These are phyloP conservation scores for Ivindomyrus marchei DNA, from an alignment of 2,113 vertebrate species.

Conservation along the genomic window DNA sequence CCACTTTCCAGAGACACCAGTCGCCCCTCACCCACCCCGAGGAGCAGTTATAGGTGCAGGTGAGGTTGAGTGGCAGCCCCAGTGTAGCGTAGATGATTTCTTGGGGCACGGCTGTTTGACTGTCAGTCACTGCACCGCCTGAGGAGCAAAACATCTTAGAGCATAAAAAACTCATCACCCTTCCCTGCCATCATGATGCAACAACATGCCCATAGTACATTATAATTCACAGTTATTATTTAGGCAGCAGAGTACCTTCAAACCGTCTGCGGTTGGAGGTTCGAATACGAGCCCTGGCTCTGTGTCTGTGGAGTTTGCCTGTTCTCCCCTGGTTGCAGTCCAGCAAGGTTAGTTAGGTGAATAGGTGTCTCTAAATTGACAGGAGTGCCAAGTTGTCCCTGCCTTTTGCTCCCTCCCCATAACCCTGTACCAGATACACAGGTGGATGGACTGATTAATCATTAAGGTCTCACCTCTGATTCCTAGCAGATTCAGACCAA, in stretches of 20 bases:
- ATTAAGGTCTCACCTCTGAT: neutral
- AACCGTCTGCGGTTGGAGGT: neutral
- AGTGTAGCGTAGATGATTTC: slow-evolving; percentile 35
- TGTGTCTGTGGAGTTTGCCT: neutral
- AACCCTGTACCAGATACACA: neutral
- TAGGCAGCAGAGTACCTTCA: neutral
- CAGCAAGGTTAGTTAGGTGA: neutral
- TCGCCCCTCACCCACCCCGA: slow-evolving; percentile 49
- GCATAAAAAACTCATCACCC: slow-evolving; percentile 6
- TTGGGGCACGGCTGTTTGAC: neutral
- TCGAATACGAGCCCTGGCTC: neutral
- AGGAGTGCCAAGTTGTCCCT: neutral
- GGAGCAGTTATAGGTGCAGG: slow-evolving; percentile 61
- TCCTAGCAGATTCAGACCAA: neutral
- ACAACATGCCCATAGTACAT: neutral
- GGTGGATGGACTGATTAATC: neutral
- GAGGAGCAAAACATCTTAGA: neutral
- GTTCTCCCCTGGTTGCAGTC: neutral
- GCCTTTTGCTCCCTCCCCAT: neutral
- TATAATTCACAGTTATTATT: neutral
- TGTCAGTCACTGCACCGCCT: slow-evolving; percentile 23
- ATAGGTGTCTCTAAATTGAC: neutral
- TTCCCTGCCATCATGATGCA: neutral
- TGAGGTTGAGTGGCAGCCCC: slow-evolving; percentile 40
- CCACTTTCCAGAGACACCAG: slow-evolving; percentile 38